phyloP scores from a whole-genome alignment of 2,888 invertebrate species.

The Drosophila eohydei region DNA sequence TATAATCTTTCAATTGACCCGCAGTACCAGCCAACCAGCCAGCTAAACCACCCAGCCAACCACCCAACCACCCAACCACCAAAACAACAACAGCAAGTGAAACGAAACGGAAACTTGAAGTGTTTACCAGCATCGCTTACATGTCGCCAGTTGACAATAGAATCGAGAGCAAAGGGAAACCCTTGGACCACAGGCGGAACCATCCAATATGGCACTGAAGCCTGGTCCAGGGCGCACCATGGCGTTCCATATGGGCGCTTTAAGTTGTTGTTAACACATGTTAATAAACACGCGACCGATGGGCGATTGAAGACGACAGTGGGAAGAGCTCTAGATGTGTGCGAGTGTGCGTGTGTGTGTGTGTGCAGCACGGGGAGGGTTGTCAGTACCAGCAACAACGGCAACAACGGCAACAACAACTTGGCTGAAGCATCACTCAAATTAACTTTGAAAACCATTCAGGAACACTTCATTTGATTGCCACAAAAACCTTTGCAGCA shows the following conservation, averaged over 20 bases:
- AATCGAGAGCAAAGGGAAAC: conserved; percentile 34
- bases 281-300: conserved; percentile 77
- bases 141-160: conserved; percentile 56
- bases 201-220: conserved; percentile 39
- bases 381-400: conserved; percentile 72
- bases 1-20: conserved; percentile 53
- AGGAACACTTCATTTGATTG: conserved; percentile 85
- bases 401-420: conserved; percentile 31
- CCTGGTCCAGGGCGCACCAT: conserved; percentile 7
- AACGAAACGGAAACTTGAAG: conserved; percentile 74
- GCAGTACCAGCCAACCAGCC: conserved; percentile 33
- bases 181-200: conserved; percentile 46
- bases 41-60: conserved; percentile 6
- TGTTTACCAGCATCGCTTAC: conserved; percentile 80
- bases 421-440: conserved; percentile 82
- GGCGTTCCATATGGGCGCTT: conserved; percentile 74
- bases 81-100: conserved; percentile 37
- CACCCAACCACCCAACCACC: conserved; percentile 7
- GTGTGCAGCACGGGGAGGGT: conserved; percentile 48
- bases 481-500: conserved; percentile 71
- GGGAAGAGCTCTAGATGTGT: not conserved
- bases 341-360: not conserved
- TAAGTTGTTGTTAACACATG: conserved; percentile 82
- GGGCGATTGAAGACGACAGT: conserved; percentile 23
- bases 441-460: conserved; percentile 84